phyloP scores from a whole-genome alignment of 2,888 invertebrate genomes.

The Caenorhabditis panamensis region DNA sequence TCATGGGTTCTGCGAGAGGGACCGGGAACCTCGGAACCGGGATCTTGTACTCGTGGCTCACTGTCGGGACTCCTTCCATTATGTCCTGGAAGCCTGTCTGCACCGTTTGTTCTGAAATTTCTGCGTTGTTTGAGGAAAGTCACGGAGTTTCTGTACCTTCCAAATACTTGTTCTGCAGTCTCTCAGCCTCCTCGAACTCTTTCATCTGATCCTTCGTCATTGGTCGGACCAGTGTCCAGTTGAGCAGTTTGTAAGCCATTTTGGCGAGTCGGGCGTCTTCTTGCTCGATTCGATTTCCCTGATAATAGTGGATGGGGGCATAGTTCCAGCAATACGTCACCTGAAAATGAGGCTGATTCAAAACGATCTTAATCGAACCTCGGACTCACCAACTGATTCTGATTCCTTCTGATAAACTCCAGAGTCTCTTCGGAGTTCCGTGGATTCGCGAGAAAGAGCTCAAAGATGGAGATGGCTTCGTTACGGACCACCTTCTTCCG shows the following conservation, averaged over 20 bases:
- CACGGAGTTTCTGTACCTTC: too few relatives aligned
- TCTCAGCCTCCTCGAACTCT: constrained; percentile 19
- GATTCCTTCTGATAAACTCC: constrained; percentile 27
- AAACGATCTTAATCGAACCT: neutral
- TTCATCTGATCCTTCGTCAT: neutral
- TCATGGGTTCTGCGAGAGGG: constrained; percentile 1
- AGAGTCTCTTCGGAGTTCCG: neutral
- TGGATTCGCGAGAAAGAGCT: constrained; percentile 34
- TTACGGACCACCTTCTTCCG: constrained; percentile 6
- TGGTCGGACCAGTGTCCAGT: neutral
- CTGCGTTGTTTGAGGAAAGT: too few relatives aligned
- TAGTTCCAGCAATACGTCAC: constrained; percentile 15
- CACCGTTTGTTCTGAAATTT: constrained; percentile 25
- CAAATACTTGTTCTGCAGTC: neutral
- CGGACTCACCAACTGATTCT: constrained; percentile 18
- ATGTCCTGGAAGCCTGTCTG: constrained; percentile 6
- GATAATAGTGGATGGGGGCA: neutral
- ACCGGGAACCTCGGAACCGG: neutral
- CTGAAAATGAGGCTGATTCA: neutral
- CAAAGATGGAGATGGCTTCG: constrained; percentile 11
- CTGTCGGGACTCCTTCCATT: neutral
- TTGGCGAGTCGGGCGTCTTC: constrained; percentile 17
- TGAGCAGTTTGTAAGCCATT: constrained; percentile 27
- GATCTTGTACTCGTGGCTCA: neutral
- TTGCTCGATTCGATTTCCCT: constrained; percentile 4